Conservation (phyloP, 1,140 invertebrate genomes). For the Zaprionus lachaisei region DNA sequence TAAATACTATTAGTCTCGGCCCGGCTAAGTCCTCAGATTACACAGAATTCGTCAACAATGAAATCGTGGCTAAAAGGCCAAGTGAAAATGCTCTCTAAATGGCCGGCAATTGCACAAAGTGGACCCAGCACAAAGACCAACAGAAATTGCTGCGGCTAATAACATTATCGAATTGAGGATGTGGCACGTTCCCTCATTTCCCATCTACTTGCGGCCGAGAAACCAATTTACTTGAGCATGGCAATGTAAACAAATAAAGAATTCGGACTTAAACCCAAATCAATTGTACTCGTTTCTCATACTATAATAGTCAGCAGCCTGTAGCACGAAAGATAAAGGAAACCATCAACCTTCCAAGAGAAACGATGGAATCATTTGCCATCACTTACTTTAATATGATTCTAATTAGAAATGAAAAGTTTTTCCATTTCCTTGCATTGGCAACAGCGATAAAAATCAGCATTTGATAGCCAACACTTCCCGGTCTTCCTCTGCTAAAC, state of each 20-base stretch:
- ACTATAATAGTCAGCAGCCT: neutral
- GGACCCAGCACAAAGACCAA: conserved; percentile 50
- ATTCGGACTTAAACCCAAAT: conserved; percentile 59
- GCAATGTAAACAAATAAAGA: conserved; percentile 54
- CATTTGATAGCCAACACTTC: conserved; percentile 54
- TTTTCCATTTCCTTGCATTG: conserved; percentile 50
- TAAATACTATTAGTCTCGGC: conserved; percentile 47
- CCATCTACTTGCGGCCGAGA: conserved; percentile 24
- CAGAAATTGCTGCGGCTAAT: conserved; percentile 73
- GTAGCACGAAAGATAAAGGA: conserved; percentile 27
- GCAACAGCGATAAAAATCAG: conserved; percentile 40
- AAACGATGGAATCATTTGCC: conserved; percentile 57
- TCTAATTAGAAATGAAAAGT: conserved; percentile 68
- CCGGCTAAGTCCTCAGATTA: conserved; percentile 42
- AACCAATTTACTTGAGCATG: conserved; percentile 67
- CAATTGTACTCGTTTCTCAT: conserved; percentile 61
- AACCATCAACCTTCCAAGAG: conserved; percentile 42
- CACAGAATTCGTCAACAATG: conserved; percentile 71
- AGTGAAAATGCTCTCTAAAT: conserved; percentile 68
- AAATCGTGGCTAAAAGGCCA: conserved; percentile 59
- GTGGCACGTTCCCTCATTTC: conserved; percentile 28
- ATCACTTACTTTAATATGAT: conserved; percentile 62
- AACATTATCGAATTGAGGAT: conserved; percentile 74
- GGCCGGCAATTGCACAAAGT: conserved; percentile 46
- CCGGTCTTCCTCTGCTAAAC: conserved; percentile 23